phyloP scores from a whole-genome alignment of 2,888 invertebrate genomes.

The Pasiphila rectangulata region DNA sequence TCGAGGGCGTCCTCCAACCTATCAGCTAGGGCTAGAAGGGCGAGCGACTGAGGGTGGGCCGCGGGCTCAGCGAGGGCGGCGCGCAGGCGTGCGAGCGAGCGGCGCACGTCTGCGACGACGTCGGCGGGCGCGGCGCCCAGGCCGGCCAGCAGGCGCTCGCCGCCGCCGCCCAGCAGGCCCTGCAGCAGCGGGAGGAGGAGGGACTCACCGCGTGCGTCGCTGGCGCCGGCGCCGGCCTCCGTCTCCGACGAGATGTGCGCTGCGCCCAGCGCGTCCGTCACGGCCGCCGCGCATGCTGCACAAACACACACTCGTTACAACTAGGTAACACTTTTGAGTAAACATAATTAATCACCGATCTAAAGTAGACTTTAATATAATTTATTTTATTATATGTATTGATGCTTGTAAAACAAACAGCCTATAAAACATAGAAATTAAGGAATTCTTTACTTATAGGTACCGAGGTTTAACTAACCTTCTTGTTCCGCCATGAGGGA shows the following conservation, averaged over 20 bases:
- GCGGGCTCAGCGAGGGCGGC: conserved; percentile 83
- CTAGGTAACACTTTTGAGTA: too few relatives aligned
- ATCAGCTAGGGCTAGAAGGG: conserved; percentile 85
- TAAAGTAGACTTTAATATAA: too few relatives aligned
- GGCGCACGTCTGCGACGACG: conserved; percentile 88
- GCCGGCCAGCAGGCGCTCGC: conserved; percentile 64
- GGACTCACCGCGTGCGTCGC: conserved; percentile 86
- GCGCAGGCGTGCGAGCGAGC: conserved; percentile 87
- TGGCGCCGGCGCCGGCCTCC: conserved; percentile 42
- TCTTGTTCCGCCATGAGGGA: conserved; percentile 93
- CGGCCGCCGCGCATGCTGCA: conserved; percentile 70
- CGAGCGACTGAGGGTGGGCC: conserved; percentile 76
- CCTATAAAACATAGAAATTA: too few relatives aligned
- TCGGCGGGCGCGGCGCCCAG: conserved; percentile 79
- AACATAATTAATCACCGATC: too few relatives aligned
- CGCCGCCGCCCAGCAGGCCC: conserved; percentile 82
- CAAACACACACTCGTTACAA: background rate
- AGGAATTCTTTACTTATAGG: too few relatives aligned
- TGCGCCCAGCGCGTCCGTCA: conserved; percentile 69
- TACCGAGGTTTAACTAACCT: too few relatives aligned
- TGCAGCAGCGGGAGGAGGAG: conserved; percentile 85
- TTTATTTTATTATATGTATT: too few relatives aligned
- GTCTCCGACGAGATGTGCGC: conserved; percentile 56
- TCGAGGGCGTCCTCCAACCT: conserved; percentile 83
- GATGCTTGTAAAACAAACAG: too few relatives aligned